phyloP scores from a whole-genome alignment of 2,888 invertebrate species.

The Lymantria dispar region DNA sequence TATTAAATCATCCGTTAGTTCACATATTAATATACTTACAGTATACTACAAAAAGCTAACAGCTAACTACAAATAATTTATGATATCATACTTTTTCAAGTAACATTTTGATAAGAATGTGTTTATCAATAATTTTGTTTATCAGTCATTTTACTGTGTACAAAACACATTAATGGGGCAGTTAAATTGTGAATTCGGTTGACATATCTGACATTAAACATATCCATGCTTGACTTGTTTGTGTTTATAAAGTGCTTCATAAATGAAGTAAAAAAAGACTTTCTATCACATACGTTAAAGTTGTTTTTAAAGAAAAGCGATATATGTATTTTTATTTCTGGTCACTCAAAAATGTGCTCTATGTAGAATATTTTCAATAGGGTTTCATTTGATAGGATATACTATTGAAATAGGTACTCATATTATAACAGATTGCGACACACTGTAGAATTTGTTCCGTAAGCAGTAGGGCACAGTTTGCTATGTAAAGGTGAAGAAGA shows the following conservation, averaged over 20 bases:
- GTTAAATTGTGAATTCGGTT: constrained; percentile 36
- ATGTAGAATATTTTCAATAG: constrained; percentile 41
- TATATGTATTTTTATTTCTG: constrained; percentile 8
- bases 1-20: no score
- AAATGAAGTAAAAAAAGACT: constrained; percentile 38
- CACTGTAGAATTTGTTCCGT: constrained; percentile 44
- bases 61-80: no score
- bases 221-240: constrained; percentile 52
- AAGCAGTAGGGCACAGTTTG: constrained; percentile 48
- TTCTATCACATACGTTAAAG: constrained; percentile 35
- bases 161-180: background rate
- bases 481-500: constrained; percentile 43
- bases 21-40: no score
- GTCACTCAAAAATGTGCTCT: constrained; percentile 44
- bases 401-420: constrained; percentile 41
- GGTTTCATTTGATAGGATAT: constrained; percentile 38
- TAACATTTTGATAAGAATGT: no score
- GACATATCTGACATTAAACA: constrained; percentile 48
- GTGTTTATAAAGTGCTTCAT: constrained; percentile 38
- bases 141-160: background rate
- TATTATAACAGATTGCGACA: constrained; percentile 32
- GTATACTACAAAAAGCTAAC: no score
- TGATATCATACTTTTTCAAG: no score
- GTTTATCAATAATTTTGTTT: no score
- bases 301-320: constrained; percentile 31